Base-by-base conservation (phyloP, 2,888 invertebrate species). In the Lochmaea crataegi region DNA sequence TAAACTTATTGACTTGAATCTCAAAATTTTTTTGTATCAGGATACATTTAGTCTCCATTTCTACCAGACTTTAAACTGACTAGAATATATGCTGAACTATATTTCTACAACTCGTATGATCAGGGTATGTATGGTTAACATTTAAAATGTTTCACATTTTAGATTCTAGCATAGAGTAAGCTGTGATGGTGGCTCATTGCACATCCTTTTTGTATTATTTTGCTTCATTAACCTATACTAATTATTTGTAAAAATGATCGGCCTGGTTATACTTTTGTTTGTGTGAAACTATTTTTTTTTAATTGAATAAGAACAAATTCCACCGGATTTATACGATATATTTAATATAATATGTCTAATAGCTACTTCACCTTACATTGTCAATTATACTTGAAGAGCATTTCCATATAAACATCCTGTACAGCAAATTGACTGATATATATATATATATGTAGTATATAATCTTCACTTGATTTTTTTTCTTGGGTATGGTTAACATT, bases 131-230 rank as follows among this genome's bases (percentile, higher is more conserved):
- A 3, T 60, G 16, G 5, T 14, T 14, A 58, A 32, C 10, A 38
- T n/a, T n/a, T 60, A 16, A 38, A 38, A 60, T 32, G 9, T 32
- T 2, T 60, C 32, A 60, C 38, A 60, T 38, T 38, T 60, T n/a
- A 60, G 32, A 32, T 60, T 60, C 38, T 16, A 60, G n/a, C 32
- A 14, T 32, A 60, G n/a, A 38, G 60, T 60, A 38, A 32, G 60
- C 32, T 60, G 18, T 68, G 77, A 75, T 77, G 75, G 75, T 77
- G 77, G 77, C 77, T 75, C 77, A 77, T 74, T 66, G 75, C 77
- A 56, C 66, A 51, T 65, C 68, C 71, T 71, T 45, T 42, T 42
- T 38, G 63, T 69, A 61, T 58, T 41, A n/a, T 58, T 51, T 51
- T 65, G 63, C 63, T 58, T 61, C 51, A 65, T 60, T 58, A 64